Base-by-base conservation (phyloP, 2,113 vertebrate species). In the Phalacrocorax aristotelis region DNA sequence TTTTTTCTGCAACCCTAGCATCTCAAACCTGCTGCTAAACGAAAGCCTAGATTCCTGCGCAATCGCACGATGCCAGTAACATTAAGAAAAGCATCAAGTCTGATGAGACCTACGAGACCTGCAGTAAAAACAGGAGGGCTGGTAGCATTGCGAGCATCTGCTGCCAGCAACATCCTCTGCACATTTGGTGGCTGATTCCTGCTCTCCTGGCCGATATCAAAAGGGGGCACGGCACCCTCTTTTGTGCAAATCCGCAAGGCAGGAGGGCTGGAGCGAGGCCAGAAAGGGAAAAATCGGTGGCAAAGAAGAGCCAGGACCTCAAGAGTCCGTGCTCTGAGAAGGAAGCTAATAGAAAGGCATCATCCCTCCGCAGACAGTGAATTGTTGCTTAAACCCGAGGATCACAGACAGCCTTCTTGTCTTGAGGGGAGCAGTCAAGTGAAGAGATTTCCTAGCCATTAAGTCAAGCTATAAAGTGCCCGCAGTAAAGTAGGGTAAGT, bases 401-500 rank as follows among this genome's bases (percentile, higher is more conserved):
- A 88, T 93, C 88, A 94, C 83, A 90, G 90, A 74, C 87, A 92
- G 89, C 48, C 72, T 44, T 76, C 95, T 85, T 7, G 2, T 85
- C 78, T 90, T 44, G 71, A 80, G 9, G 68, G 27, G 87, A 88
- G 92, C 83, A 87, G 91, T 36, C 77, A 48, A 95, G 81, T 80
- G 85, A 52, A 85, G 94, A 92, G 80, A 81, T 92, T 91, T 95
- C 93, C 93, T 61, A 78, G 90, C 81, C 94, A 95, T 96, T 95
- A 86, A 70, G 78, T 3, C 13, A 2, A 93, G 91, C 92, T 46
- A 94, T 94, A 87, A 96, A 97, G 95, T 13, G 84, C 94, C 70
- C 1, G n/a, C 87, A 84, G 92, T 92, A 83, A 97, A 97, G 80
- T 13, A 87, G 76, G 81, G 27, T 76, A 77, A 92, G 83, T 90